phyloP scores from a whole-genome alignment of 2,797 vertebrate species.

The Oryzias sinensis region DNA sequence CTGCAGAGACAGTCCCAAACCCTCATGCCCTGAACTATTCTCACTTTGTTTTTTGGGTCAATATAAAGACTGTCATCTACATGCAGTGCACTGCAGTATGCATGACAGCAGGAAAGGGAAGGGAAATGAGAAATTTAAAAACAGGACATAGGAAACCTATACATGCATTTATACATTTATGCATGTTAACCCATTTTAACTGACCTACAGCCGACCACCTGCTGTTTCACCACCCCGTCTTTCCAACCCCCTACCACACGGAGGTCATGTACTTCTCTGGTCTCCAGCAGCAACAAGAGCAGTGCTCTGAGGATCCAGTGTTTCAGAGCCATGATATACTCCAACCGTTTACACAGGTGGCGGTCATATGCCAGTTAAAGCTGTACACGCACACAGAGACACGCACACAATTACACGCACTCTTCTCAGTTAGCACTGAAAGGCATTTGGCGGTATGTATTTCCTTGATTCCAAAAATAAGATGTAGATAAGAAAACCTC shows the following conservation, averaged over 20 bases:
- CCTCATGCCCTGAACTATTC: conserved; percentile 8
- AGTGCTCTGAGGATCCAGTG: conserved; percentile 55
- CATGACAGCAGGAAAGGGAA: conserved; percentile 1
- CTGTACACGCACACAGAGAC: background rate
- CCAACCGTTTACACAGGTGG: conserved; percentile 73
- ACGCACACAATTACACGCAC: conserved; percentile 8
- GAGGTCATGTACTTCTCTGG: conserved; percentile 51
- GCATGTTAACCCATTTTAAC: conserved; percentile 24
- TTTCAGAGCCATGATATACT: conserved; percentile 40
- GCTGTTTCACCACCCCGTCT: conserved; percentile 27
- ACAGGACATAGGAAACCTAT: conserved; percentile 10
- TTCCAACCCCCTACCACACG: conserved; percentile 21
- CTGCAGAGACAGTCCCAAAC: conserved; percentile 21
- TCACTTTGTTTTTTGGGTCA: background rate
- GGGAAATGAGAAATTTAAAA: conserved; percentile 27
- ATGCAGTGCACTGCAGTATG: conserved; percentile 7
- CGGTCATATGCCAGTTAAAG: conserved; percentile 56
- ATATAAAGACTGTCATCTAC: conserved; percentile 2
- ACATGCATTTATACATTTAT: conserved; percentile 15
- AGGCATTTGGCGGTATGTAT: background rate
- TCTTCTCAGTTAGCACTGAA: conserved; percentile 10
- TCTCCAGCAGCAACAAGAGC: conserved; percentile 50
- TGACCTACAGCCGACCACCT: conserved; percentile 42
- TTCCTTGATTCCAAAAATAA: conserved; percentile 12
- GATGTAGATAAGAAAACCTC: conserved; percentile 15